Evolutionary conservation across 2,113 vertebrate genomes (phyloP).

Genomic region (Syngnathus floridae): DNA sequence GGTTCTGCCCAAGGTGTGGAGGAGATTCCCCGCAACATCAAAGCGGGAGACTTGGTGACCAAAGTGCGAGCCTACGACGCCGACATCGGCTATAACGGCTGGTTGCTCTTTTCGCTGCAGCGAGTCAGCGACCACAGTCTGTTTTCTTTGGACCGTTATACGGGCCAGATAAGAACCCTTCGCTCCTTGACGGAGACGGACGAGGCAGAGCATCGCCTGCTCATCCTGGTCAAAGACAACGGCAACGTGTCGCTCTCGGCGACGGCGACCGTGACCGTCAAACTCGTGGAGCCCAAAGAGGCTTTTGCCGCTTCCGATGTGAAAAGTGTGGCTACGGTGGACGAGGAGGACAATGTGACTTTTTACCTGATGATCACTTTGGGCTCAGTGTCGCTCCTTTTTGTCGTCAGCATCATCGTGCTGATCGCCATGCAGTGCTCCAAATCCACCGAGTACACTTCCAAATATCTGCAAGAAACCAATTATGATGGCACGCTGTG

Average conservation of each 20-base stretch:
- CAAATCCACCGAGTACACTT: slow-evolving; percentile 36
- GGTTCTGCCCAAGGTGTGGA: slow-evolving; percentile 52
- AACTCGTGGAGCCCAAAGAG: slow-evolving; percentile 56
- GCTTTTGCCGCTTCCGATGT: slow-evolving; percentile 55
- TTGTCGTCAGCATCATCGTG: slow-evolving; percentile 53
- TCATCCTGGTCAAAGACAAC: slow-evolving; percentile 52
- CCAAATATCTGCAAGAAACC: no score
- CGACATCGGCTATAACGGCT: no score
- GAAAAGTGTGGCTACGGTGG: slow-evolving; percentile 20
- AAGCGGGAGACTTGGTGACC: no score
- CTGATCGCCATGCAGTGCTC: slow-evolving; percentile 59
- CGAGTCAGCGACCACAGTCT: background rate
- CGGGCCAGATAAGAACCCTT: slow-evolving; percentile 5
- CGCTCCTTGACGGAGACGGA: slow-evolving; percentile 3
- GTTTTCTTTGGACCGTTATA: slow-evolving; percentile 2
- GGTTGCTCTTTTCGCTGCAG: no score
- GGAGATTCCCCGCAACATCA: background rate
- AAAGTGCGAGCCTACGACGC: no score
- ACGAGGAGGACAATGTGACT: slow-evolving; percentile 31
- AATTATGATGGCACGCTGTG: slow-evolving; percentile 11
- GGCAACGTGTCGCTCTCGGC: slow-evolving; percentile 58
- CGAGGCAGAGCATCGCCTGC: background rate
- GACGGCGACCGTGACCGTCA: slow-evolving; percentile 56
- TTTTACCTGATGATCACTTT: slow-evolving; percentile 60
- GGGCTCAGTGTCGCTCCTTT: slow-evolving; percentile 55